Conservation (phyloP, 2,797 vertebrate genomes). For the Miichthys miiuy region DNA sequence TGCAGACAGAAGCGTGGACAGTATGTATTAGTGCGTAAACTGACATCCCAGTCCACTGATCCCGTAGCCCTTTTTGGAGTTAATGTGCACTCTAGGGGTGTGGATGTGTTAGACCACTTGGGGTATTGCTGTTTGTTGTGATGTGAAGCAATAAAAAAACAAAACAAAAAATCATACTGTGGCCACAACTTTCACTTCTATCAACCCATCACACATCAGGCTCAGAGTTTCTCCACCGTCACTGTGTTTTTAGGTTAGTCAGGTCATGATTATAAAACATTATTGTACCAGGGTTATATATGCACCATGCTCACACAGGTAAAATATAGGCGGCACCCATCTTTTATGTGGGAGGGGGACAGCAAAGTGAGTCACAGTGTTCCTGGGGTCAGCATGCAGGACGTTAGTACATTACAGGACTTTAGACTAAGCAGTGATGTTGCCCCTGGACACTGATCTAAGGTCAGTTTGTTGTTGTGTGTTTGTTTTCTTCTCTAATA, state of each 20-base stretch:
- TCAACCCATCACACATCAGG: conserved; percentile 3
- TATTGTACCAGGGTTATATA: conserved; percentile 49
- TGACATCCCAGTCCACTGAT: conserved; percentile 68
- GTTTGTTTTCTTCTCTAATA: neutral
- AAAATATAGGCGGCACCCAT: conserved; percentile 54
- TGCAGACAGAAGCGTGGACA: conserved; percentile 38
- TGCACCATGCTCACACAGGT: conserved; percentile 71
- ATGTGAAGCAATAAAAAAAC: conserved; percentile 34
- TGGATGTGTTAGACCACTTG: conserved; percentile 24
- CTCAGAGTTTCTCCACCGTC: conserved; percentile 27
- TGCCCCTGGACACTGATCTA: conserved; percentile 59
- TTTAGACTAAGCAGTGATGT: conserved; percentile 48
- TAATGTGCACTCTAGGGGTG: conserved; percentile 64
- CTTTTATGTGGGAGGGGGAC: conserved; percentile 41
- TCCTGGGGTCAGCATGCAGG: conserved; percentile 80
- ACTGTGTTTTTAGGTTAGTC: conserved; percentile 31
- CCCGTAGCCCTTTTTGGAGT: conserved; percentile 79
- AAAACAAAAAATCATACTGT: conserved; percentile 7
- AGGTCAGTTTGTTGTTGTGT: conserved; percentile 40
- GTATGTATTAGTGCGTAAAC: conserved; percentile 52
- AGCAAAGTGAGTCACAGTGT: conserved; percentile 77
- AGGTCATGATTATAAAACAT: conserved; percentile 34
- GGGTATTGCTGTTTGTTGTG: conserved; percentile 72
- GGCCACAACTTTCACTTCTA: conserved; percentile 10
- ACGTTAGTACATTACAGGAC: conserved; percentile 64